phyloP scores from a whole-genome alignment of 2,113 vertebrate genomes.

The Furnarius figulus region DNA sequence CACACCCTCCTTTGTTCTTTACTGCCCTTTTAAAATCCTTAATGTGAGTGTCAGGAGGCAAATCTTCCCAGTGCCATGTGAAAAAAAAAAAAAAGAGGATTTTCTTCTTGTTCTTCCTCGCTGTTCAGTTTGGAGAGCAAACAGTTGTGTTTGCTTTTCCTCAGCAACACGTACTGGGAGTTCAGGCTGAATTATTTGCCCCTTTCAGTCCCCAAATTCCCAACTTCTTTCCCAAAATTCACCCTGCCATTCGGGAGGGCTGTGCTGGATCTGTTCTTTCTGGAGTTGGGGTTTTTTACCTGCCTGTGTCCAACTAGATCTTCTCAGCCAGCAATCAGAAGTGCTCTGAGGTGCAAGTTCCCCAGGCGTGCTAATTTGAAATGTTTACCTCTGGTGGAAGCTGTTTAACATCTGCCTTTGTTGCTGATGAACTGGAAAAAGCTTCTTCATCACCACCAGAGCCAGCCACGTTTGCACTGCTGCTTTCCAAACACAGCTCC shows the following conservation, averaged over 20 bases:
- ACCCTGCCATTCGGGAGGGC: neutral
- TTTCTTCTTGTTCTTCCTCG: neutral
- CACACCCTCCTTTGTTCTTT: neutral
- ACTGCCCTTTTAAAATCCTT: neutral
- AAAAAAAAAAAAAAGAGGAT: neutral
- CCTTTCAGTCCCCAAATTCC: neutral
- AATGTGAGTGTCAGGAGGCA: neutral
- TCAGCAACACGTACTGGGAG: neutral
- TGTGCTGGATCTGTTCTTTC: neutral
- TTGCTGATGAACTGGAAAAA: constrained; percentile 46
- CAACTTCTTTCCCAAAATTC: neutral
- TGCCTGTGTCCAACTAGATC: neutral
- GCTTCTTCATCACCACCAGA: neutral
- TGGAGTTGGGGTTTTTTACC: neutral
- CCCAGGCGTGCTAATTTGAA: neutral
- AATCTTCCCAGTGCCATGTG: neutral
- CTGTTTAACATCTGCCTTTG: constrained; percentile 42
- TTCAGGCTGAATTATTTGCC: neutral
- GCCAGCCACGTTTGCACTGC: neutral
- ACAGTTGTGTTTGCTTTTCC: neutral
- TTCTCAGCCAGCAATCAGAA: neutral
- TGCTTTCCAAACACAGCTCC: neutral
- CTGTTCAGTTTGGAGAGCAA: neutral
- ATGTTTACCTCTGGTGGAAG: neutral
- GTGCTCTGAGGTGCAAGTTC: neutral